These are phyloP conservation scores for Axinella damicornis DNA, from an alignment of 37 sponge, comb jelly and placozoan species.

Conservation along the genomic window DNA sequence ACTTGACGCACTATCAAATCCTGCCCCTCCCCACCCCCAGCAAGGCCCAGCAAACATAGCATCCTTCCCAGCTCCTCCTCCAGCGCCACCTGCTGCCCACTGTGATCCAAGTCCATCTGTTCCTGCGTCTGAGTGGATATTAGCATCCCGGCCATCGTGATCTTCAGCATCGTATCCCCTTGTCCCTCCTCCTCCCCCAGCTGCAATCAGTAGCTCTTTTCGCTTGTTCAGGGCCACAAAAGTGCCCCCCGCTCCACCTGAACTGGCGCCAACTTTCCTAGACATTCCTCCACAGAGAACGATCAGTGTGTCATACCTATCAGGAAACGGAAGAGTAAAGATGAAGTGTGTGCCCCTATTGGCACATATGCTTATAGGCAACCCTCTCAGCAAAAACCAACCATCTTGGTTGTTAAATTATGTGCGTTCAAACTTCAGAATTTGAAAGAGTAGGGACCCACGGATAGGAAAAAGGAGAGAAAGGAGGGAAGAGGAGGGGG, in stretches of 20 bases:
- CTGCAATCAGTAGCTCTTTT: conserved; percentile 54
- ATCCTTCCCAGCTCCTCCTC: conserved; percentile 71
- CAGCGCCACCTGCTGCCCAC: conserved; percentile 73
- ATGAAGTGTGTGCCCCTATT: too few relatives aligned
- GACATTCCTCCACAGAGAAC: conserved; percentile 87
- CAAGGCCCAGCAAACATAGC: conserved; percentile 63
- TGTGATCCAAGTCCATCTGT: conserved; percentile 52
- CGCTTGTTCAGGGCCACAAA: conserved; percentile 72
- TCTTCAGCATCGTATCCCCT: conserved; percentile 79
- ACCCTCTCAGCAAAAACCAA: too few relatives aligned
- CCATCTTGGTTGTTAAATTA: too few relatives aligned
- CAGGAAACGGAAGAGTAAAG: too few relatives aligned
- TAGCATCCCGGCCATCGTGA: conserved; percentile 70
- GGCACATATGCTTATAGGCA: too few relatives aligned
- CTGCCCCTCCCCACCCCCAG: conserved; percentile 86
- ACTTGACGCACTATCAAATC: conserved; percentile 45
- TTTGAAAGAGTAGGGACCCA: too few relatives aligned
- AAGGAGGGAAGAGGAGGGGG: too few relatives aligned
- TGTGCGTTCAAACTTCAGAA: too few relatives aligned
- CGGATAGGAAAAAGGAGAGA: too few relatives aligned
- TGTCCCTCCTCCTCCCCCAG: conserved; percentile 85
- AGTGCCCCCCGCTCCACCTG: conserved; percentile 82
- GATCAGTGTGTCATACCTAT: conserved; percentile 59
- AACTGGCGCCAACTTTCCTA: conserved; percentile 37
- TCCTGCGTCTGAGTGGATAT: conserved; percentile 22